Evolutionary conservation across 2,888 invertebrate species (phyloP).

Genomic region (Lepidochrysops patricia): DNA sequence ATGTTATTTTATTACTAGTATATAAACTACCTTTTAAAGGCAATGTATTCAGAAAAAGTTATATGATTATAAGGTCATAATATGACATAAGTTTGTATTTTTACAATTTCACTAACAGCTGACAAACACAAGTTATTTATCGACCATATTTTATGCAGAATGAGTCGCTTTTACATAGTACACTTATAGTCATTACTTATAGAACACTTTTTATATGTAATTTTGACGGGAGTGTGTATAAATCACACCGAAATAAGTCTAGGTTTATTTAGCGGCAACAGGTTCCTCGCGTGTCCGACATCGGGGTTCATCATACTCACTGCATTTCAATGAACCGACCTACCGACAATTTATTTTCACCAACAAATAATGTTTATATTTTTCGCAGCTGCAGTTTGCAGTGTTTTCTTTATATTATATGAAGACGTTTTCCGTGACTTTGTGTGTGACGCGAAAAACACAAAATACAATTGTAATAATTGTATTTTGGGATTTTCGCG

Average conservation of each 20-base stretch:
- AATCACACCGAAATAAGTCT: conserved; percentile 9
- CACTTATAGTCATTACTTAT: no score
- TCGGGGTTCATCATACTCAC: conserved; percentile 51
- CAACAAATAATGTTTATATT: neutral
- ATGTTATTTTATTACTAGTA: no score
- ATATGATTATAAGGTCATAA: no score
- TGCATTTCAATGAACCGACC: conserved; percentile 50
- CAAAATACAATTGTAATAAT: no score
- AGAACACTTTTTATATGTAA: conserved; percentile 1
- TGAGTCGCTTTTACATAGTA: neutral
- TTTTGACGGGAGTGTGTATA: neutral
- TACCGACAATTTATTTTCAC: conserved; percentile 10
- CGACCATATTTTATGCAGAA: neutral
- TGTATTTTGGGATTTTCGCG: neutral
- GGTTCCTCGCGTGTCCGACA: conserved; percentile 43
- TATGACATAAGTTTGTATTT: no score
- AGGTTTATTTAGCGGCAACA: conserved; percentile 35
- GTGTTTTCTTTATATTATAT: no score
- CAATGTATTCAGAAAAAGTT: no score
- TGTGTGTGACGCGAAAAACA: no score
- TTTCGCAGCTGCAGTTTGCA: neutral
- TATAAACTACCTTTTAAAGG: no score
- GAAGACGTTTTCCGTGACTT: no score
- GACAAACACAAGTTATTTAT: neutral
- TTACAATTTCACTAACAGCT: neutral